These are phyloP conservation scores for Myathropa florea DNA, from an alignment of 2,888 invertebrate genomes.

Conservation along the genomic window DNA sequence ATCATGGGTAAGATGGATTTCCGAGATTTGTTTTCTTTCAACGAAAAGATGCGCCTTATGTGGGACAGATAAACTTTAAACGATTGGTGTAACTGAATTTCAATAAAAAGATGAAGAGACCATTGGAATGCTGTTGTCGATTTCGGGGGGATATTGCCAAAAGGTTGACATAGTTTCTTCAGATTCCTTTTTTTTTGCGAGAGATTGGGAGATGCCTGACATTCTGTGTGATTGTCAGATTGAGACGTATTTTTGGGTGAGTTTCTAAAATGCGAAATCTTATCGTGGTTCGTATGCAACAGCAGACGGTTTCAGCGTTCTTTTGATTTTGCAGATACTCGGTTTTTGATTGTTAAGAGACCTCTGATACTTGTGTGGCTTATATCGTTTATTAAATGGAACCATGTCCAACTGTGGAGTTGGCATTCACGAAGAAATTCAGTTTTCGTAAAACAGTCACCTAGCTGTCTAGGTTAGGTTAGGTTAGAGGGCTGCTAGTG, in stretches of 20 bases:
- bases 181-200: not conserved
- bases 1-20: not conserved
- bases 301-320: too few species aligned
- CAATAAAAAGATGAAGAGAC: conserved; percentile 16
- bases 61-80: conserved; percentile 52
- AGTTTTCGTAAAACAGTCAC: too few species aligned
- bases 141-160: not conserved
- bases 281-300: too few species aligned
- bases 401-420: too few species aligned
- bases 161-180: not conserved
- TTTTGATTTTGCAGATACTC: too few species aligned
- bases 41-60: conserved; percentile 47
- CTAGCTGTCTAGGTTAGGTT: too few species aligned
- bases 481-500: too few species aligned
- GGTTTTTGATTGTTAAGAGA: too few species aligned
- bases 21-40: conserved; percentile 21
- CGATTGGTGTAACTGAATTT: conserved; percentile 14
- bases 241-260: not conserved
- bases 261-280: not conserved
- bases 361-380: too few species aligned
- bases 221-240: not conserved
- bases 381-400: too few species aligned
- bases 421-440: too few species aligned
- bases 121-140: not conserved
- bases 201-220: not conserved